phyloP scores from a whole-genome alignment of 2,797 vertebrate genomes.

The Morelia viridis region DNA sequence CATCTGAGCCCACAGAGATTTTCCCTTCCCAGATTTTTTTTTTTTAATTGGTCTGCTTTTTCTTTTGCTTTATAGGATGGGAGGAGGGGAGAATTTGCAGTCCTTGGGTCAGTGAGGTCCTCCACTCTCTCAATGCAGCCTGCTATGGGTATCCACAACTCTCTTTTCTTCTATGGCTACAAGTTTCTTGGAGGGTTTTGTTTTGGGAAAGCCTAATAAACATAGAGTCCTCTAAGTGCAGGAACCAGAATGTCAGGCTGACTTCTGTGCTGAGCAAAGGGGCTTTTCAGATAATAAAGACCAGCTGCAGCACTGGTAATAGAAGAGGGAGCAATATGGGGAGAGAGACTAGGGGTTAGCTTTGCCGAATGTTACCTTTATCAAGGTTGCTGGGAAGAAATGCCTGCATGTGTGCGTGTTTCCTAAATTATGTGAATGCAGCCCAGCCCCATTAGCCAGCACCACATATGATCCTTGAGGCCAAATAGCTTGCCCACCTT shows the following conservation, averaged over 20 bases:
- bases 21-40: background rate
- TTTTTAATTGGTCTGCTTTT: background rate
- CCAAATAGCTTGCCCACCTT: background rate
- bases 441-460: background rate
- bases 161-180: background rate
- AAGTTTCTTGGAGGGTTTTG: background rate
- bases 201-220: background rate
- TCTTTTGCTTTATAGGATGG: background rate
- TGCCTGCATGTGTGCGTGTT: background rate
- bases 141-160: background rate
- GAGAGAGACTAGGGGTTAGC: background rate
- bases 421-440: background rate
- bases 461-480: background rate
- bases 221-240: background rate
- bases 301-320: background rate
- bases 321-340: background rate
- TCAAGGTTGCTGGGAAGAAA: background rate
- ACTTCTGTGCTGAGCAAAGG: background rate
- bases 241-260: background rate
- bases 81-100: background rate
- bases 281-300: background rate
- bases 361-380: background rate
- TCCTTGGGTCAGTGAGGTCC: background rate
- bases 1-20: background rate
- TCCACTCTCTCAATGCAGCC: background rate